Base-by-base conservation (phyloP, 2,888 invertebrate genomes). In the Drosophila tripunctata region DNA sequence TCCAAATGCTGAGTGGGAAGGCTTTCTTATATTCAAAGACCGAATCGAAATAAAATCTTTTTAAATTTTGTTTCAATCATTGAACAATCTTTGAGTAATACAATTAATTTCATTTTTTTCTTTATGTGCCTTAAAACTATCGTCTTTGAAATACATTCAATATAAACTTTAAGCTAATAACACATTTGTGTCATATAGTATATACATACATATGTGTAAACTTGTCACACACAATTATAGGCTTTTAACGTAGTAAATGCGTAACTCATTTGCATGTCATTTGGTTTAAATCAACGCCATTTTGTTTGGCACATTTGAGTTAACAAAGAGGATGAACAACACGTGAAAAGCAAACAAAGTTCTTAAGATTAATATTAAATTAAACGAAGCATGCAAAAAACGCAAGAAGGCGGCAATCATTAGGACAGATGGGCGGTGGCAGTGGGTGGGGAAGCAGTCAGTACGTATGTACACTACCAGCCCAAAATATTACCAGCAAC, bases 291-390 rank as follows among this genome's bases (percentile, higher is more conserved):
- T 44, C 54, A 63, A 58, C 69, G 64, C 57, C 71, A 69, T 70
- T 69, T 69, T 69, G 71, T 68, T 47, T n/a, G 50, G 60, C 58
- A 43, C 55, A 75, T 54, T 69, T 57, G 56, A 63, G 50, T 60
- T 62, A 62, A 78, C 56, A 68, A 55, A 63, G 22, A 50, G 51
- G 19, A 57, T 36, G 24, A 66, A 62, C 54, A 71, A 52, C 57
- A 75, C 64, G 55, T 63, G 58, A 68, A 70, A 50, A 33, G 71
- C 76, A 82, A 86, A 79, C 76, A 83, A 86, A 78, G 60, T 77
- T 78, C 81, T 78, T 75, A 74, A n/a, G 89, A 88, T 78, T 80
- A 88, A 88, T 87, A 88, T 90, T 89, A 88, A 90, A 90, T 89
- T 89, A 89, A 89, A 90, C 87, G 88, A 88, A 79, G 83, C 90